Base-by-base conservation (phyloP, 2,113 vertebrate genomes). In the Channa maculata region DNA sequence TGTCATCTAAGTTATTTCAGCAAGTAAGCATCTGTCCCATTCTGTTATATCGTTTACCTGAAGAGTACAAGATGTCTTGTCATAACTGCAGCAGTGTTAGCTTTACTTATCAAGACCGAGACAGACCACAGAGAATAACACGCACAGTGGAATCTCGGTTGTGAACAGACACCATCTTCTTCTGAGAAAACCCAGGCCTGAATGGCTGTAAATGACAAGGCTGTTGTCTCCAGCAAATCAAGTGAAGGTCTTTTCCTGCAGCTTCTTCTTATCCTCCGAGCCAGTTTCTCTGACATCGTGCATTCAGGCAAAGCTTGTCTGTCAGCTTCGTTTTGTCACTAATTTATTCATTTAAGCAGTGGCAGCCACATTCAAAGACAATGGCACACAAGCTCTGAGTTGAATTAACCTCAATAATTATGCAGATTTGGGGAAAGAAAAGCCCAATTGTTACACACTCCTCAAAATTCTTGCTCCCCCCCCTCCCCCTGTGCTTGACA, bases 391-490 rank as follows among this genome's bases (percentile, higher is more conserved):
- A 82, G 82, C 86, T 86, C 80, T 38, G 53, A 72, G 88, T 83
- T 86, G 85, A 88, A 87, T 92, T 88, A 93, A 91, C 83, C 91
- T 80, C 86, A 84, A 91, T 90, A 90, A 92, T 89, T 92, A 92
- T 92, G 91, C 88, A 90, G 84, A 92, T 90, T 65, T 64, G 51
- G 36, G 49, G 46, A 67, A 82, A 83, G 80, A 92, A 93, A 89
- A 87, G 76, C 68, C 60, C 78, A 83, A 90, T 90, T 92, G 90
- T 93, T 89, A 73, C 63, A 44, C 65, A 67, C 73, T 72, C 65
- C 77, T 88, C 76, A 80, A 81, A 87, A 83, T 80, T 83, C 87
- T 61, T 63, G 50, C 89, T 76, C 77, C 88, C 82, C 72, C 24
- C 24, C 24, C 24, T 1, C 24, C 24, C 24, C 71, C 77, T 86